Evolutionary conservation across 1,140 invertebrate species (phyloP).

Genomic region (Magallana gigas): DNA sequence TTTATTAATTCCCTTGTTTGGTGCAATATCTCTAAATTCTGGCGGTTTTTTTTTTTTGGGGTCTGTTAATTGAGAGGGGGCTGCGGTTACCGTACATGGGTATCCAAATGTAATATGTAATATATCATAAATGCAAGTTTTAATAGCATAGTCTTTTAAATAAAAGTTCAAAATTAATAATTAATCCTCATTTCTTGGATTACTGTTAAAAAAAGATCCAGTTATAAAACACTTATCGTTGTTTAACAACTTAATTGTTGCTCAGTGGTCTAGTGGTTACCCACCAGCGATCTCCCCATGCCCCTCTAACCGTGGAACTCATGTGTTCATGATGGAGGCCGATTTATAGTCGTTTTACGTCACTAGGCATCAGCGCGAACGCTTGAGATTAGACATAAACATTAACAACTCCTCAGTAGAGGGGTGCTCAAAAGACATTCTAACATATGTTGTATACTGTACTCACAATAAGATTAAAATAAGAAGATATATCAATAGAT

Average conservation of each 20-base stretch:
- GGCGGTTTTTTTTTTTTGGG: too few relatives aligned
- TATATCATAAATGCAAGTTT: too few relatives aligned
- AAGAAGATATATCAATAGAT: too few relatives aligned
- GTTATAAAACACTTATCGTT: slow-evolving; percentile 15
- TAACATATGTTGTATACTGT: neutral
- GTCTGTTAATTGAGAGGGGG: too few relatives aligned
- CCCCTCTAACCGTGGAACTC: neutral
- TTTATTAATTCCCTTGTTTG: neutral
- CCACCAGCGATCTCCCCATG: neutral
- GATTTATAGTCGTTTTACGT: neutral
- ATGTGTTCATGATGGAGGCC: slow-evolving; percentile 20
- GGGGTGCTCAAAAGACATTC: neutral
- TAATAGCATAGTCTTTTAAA: too few relatives aligned
- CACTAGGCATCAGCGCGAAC: neutral
- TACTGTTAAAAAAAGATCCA: neutral
- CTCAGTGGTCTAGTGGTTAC: neutral
- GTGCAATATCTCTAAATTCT: neutral
- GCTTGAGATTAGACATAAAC: slow-evolving; percentile 18
- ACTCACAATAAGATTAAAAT: too few relatives aligned
- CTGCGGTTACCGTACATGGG: too few relatives aligned
- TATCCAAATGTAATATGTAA: too few relatives aligned
- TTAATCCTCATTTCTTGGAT: slow-evolving; percentile 18
- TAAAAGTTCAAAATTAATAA: neutral
- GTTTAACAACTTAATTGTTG: neutral
- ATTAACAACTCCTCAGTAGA: slow-evolving; percentile 31